Conservation (phyloP, 35 echinoderm and acorn worm species). For the Ophiothrix spiculata region DNA sequence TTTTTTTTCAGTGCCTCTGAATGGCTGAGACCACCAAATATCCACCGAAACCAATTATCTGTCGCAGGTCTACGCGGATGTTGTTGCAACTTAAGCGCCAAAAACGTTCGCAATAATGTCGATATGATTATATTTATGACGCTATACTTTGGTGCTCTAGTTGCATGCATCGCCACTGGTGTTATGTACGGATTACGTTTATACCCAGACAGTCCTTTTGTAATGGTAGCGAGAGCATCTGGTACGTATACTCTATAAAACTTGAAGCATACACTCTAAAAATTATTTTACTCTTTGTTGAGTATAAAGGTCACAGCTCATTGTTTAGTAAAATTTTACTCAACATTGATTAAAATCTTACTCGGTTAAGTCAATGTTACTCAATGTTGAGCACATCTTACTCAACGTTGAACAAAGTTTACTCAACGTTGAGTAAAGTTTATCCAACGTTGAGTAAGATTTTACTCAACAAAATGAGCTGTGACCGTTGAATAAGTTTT, state of each 20-base stretch:
- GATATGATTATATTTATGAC: constrained; percentile 41
- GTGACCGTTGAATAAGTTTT: no score
- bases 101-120: constrained; percentile 50
- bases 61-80: neutral
- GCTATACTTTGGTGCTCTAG: constrained; percentile 19
- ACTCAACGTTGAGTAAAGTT: no score
- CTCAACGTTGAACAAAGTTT: no score
- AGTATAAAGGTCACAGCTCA: no score
- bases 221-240: constrained; percentile 38
- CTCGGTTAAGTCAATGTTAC: no score
- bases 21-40: constrained; percentile 50
- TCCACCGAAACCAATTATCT: neutral
- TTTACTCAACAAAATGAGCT: no score
- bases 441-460: no score
- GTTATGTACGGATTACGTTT: neutral
- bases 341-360: no score
- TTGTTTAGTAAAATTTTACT: no score
- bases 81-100: constrained; percentile 4
- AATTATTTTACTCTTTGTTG: no score
- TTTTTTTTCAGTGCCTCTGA: constrained; percentile 55
- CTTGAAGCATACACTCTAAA: no score
- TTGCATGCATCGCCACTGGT: constrained; percentile 23
- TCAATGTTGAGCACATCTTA: no score
- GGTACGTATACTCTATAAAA: constrained; percentile 50
- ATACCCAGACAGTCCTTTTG: constrained; percentile 21